Base-by-base conservation (phyloP, 2,888 invertebrate genomes). In the Herminia tarsipennalis region DNA sequence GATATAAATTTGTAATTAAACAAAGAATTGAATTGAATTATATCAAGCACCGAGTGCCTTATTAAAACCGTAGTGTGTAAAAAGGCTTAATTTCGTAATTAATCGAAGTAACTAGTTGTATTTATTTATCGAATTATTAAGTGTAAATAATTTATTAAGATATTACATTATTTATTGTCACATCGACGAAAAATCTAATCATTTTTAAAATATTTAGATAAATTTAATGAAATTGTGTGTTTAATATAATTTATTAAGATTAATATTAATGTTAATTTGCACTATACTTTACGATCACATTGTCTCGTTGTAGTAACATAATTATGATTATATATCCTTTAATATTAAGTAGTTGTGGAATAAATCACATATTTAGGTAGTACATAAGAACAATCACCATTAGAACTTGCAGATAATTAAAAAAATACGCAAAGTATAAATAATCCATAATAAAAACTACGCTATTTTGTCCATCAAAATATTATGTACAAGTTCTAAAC, bases 1-100 rank as follows among this genome's bases (percentile, higher is more conserved):
- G 9, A 8, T 3, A n/a, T 16, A 38, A 1, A 4, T 29, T 5
- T 4, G 8, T 28, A 18, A 10, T 20, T 18, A 40, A 20, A 24
- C 12, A 25, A 10, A 2, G 6, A 37, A 17, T 32, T 32, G 14
- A 22, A 25, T 33, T 37, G 37, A 50, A 44, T 47, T 41, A 69
- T 57, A 62, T 67, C 59, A 73, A 72, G 85, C 89, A 86, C 88
- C 81, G 83, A 86, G 89, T 89, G 89, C 89, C 89, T 89, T 89
- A 87, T 73, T 70, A 41, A 75, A 79, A 64, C 52, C 20, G 84
- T 89, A 89, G 89, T 67, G 54, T 82, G 85, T 88, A 88, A 59
- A 81, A 78, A 54, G 57, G 53, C 58, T 67, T 56, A 36, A 18
- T 9, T 9, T 28, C 14, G 21, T 14, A 21, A 5, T 8, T 37